A percentile compares a stretch with the other conserved stretches of the same genome.
phyloP scores from a whole-genome alignment of 2,113 vertebrate genomes.

The Mastomys coucha region DNA sequence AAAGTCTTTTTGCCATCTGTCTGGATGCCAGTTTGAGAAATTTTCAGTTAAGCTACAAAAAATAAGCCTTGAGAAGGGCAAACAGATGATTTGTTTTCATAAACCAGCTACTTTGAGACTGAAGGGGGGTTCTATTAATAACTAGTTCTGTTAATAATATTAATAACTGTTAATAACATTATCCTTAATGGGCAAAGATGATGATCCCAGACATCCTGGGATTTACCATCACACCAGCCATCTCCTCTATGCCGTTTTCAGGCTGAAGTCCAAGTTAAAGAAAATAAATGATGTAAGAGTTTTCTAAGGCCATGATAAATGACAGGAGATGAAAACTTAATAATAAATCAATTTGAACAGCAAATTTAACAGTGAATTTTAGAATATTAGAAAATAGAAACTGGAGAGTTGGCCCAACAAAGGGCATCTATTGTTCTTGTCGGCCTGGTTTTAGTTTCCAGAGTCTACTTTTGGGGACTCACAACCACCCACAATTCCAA shows the following conservation, averaged over 20 bases:
- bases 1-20: background rate
- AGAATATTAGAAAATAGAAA: background rate
- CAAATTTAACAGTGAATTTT: background rate
- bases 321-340: background rate
- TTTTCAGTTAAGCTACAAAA: constrained; percentile 8
- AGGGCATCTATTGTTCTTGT: background rate
- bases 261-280: background rate
- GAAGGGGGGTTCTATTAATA: background rate
- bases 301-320: background rate
- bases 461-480: background rate
- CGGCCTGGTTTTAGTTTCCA: background rate
- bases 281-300: background rate
- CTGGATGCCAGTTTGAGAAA: background rate
- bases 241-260: background rate
- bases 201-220: background rate
- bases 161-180: too few relatives aligned
- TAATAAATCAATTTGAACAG: background rate
- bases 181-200: background rate
- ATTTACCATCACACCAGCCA: background rate
- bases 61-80: background rate
- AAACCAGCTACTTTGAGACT: background rate
- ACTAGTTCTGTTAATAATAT: too few relatives aligned
- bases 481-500: background rate
- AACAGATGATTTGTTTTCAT: background rate
- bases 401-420: too few relatives aligned